phyloP scores from a whole-genome alignment of 2,797 vertebrate species.

The Gymnoscopelus braueri region DNA sequence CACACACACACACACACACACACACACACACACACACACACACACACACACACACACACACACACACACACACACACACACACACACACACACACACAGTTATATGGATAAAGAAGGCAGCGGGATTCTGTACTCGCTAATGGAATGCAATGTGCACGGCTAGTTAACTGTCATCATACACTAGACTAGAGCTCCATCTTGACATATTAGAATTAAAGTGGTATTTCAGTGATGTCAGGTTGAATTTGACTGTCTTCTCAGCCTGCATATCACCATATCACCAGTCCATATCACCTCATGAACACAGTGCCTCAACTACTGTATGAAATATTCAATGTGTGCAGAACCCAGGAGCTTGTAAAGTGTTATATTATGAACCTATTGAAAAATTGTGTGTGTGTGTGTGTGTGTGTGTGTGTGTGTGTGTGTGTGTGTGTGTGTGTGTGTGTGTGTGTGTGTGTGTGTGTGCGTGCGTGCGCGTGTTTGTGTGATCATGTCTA shows the following conservation, averaged over 20 bases:
- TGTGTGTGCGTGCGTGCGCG: background rate
- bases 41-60: slow-evolving; percentile 1
- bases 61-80: background rate
- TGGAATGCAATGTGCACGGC: background rate
- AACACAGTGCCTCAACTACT: background rate
- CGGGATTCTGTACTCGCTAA: background rate
- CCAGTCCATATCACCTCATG: background rate
- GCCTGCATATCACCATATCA: too few relatives aligned
- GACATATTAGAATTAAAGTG: too few relatives aligned
- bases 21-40: slow-evolving; percentile 1
- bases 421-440: background rate
- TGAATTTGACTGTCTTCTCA: too few relatives aligned
- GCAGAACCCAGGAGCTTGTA: too few relatives aligned
- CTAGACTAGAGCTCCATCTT: background rate
- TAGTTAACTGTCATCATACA: background rate
- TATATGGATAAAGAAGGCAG: background rate
- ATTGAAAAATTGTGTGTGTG: slow-evolving; percentile 5
- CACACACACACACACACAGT: slow-evolving; percentile 3
- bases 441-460: slow-evolving; percentile 29
- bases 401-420: slow-evolving; percentile 1
- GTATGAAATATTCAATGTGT: too few relatives aligned
- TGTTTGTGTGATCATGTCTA: background rate
- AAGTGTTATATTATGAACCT: too few relatives aligned
- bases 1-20: slow-evolving; percentile 15
- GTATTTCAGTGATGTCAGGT: too few relatives aligned